phyloP scores from a whole-genome alignment of 2,888 invertebrate genomes.

The Fragum sueziense region DNA sequence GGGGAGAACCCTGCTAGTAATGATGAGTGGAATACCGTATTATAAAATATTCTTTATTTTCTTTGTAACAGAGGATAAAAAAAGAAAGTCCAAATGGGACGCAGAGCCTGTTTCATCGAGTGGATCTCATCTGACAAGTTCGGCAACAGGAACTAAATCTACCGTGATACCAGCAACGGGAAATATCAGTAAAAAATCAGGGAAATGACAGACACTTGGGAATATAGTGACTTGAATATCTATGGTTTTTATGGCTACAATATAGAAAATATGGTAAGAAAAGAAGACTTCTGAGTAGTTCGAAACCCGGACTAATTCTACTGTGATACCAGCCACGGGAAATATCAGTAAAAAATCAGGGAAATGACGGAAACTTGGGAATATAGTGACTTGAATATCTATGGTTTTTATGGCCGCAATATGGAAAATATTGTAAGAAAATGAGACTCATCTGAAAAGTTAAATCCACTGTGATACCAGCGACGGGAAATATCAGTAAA shows the following conservation, averaged over 20 bases:
- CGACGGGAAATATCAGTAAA: slow-evolving; percentile 92
- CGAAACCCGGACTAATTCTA: slow-evolving; percentile 94
- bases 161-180: slow-evolving; percentile 97
- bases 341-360: slow-evolving; percentile 86
- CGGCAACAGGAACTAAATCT: slow-evolving; percentile 93
- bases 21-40: not conserved
- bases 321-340: slow-evolving; percentile 96
- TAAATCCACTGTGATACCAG: slow-evolving; percentile 95
- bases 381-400: too few relatives aligned
- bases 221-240: too few relatives aligned
- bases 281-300: too few relatives aligned
- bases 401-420: too few relatives aligned
- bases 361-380: too few relatives aligned
- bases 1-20: too few relatives aligned
- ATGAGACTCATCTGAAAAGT: too few relatives aligned
- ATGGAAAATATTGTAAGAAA: too few relatives aligned
- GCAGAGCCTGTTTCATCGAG: slow-evolving; percentile 76
- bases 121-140: slow-evolving; percentile 87
- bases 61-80: slow-evolving; percentile 76
- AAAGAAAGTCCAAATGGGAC: slow-evolving; percentile 79
- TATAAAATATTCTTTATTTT: slow-evolving; percentile 6
- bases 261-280: too few relatives aligned
- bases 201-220: slow-evolving; percentile 46
- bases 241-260: too few relatives aligned
- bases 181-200: slow-evolving; percentile 86